Base-by-base conservation (phyloP, 2,797 vertebrate genomes). In the Bryconaethiops microstoma region DNA sequence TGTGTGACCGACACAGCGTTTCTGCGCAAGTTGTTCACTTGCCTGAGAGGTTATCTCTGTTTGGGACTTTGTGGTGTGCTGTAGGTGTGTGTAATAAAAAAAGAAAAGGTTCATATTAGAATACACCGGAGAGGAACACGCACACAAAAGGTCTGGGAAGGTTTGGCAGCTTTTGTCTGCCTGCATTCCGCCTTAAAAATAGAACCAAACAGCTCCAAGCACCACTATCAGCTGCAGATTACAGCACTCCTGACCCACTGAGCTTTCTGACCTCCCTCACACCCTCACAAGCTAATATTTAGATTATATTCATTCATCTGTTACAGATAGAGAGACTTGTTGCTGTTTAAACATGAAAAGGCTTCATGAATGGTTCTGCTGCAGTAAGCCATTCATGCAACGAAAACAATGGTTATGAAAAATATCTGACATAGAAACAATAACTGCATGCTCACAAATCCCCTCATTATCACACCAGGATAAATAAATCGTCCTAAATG, bases 111-210 rank as follows among this genome's bases (percentile, higher is more conserved):
- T 59, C 55, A 21, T 6, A 21, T 29, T 23, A 19, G 13, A 42
- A 67, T 42, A 67, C 6, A 67, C 19, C 17, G 17, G 12, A 64
- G 62, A 64, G 62, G 35, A 14, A 64, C 2, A 64, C 25, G 16
- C 14, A 19, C 7, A 39, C 1, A 62, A n/a, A 57, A 39, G 45
- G 17, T 13, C 68, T 48, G 60, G 39, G 45, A 52, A 25, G 17
- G 45, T 12, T 52, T 52, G 69, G 6, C 14, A 25, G 23, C 59
- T 25, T 71, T 57, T 65, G 55, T 74, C 71, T 74, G 54, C 10
- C 19, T 59, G 29, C 71, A 74, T 74, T 40, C 71, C 71, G 40
- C 5, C 13, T 40, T 74, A 59, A 40, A 74, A 74, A 74, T 65
- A 81, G 72, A 19, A 12, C 7, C 23, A 16, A 19, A 50, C 68